Percentiles rank a stretch among this genome's conserved stretches.
These are phyloP conservation scores for Microctonus aethiopoides DNA, from an alignment of 2,888 invertebrate genomes.

Conservation along the genomic window DNA sequence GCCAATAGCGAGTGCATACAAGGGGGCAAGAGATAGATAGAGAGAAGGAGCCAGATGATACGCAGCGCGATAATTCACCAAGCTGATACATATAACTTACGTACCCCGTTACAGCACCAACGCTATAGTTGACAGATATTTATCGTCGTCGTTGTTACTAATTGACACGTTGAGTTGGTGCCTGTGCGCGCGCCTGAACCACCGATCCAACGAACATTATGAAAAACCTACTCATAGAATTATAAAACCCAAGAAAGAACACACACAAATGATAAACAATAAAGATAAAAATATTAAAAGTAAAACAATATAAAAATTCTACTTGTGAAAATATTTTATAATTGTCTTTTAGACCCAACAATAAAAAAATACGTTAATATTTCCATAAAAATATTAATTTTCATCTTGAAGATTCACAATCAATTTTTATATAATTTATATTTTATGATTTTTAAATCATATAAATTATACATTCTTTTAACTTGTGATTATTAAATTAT, in stretches of 20 bases:
- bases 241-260: neutral
- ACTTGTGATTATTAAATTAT: too few relatives aligned
- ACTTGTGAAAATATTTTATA: too few relatives aligned
- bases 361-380: too few relatives aligned
- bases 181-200: neutral
- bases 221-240: neutral
- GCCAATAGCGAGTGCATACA: neutral
- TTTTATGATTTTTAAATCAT: too few relatives aligned
- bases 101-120: constrained; percentile 36
- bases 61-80: constrained; percentile 56
- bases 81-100: constrained; percentile 45
- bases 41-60: constrained; percentile 45
- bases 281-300: neutral
- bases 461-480: too few relatives aligned
- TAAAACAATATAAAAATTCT: too few relatives aligned
- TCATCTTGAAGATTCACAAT: too few relatives aligned
- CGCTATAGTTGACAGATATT: constrained; percentile 57
- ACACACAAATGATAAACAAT: neutral
- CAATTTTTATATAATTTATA: too few relatives aligned
- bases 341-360: too few relatives aligned
- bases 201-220: neutral
- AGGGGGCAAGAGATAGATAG: neutral
- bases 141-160: constrained; percentile 55
- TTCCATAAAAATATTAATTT: too few relatives aligned
- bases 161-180: constrained; percentile 58